Evolutionary conservation across 2,113 vertebrate genomes (phyloP), one percentile per base, ranked within the genome.

Genomic region (Gallinago media): DNA sequence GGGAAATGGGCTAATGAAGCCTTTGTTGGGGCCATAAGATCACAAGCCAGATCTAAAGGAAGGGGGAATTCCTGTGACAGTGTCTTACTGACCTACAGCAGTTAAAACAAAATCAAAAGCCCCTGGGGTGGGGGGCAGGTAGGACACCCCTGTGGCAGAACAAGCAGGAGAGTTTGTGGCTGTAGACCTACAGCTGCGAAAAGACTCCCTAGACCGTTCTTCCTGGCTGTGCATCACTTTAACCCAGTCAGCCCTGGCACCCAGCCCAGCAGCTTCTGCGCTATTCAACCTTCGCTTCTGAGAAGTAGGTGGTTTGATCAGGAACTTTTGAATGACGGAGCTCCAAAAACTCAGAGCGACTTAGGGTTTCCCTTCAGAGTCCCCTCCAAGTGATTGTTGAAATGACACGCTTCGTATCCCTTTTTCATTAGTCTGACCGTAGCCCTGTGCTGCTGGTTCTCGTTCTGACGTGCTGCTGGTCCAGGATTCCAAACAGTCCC

Each of bases 341-440:
- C n/a, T 54, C 40, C 59, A 66, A 88, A 88, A 70, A 34, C 19
- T 49, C 22, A 12, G 5, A 18, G 9, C 9, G 10, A 36, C 6
- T 32, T 58, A 38, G 16, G 5, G 19, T 70, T 92, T 92, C 40
- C 36, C 46, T 79, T 36, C 31, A 71, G 34, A 79, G 31, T 79
- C 32, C 76, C 38, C 17, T 80, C 36, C 27, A 49, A 49, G 4
- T 11, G 15, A 23, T 11, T 67, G 40, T 21, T 83, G 63, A 91
- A 79, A 76, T 18, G 1, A 29, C 12, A n/a, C 0, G 0, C 2
- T 68, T 77, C 0, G 0, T 82, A 7, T 18, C 54, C 6, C 5
- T 61, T 91, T 92, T 66, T 46, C 62, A 31, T 65, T n/a, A 79
- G 29, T 29, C 42, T 50, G 17, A 34, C 15, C 0, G 0, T 47